A percentile compares a stretch with the other conserved stretches of the same genome.
Evolutionary conservation across 2,888 invertebrate genomes (phyloP).

Genomic region (Drosophila vallismaia): DNA sequence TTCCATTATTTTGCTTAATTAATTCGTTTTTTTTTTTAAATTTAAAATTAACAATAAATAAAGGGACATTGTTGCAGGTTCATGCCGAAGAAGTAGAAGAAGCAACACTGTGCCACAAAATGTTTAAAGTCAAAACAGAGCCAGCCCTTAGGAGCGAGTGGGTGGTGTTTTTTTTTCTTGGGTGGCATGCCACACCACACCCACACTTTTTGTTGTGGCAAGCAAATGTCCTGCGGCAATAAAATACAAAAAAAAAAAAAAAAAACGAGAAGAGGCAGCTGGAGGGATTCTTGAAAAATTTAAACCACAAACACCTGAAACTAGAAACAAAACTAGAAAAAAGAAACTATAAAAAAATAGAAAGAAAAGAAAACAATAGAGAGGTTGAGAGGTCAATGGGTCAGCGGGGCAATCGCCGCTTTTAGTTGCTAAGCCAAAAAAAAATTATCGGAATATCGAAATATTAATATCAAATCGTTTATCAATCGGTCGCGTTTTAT

Average conservation of each 20-base stretch:
- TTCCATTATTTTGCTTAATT: constrained; percentile 47
- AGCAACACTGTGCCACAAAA: not conserved
- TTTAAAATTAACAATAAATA: constrained; percentile 44
- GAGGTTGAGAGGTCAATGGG: constrained; percentile 11
- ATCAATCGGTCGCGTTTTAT: constrained; percentile 21
- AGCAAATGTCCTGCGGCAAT: constrained; percentile 43
- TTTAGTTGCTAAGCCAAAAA: not conserved
- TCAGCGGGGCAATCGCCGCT: constrained; percentile 1
- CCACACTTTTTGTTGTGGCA: constrained; percentile 16
- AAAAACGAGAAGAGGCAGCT: constrained; percentile 13
- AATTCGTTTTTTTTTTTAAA: constrained; percentile 61
- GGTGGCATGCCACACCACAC: not conserved
- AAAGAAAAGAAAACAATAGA: not conserved
- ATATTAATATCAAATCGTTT: constrained; percentile 30
- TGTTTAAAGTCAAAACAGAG: not conserved
- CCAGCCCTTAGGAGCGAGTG: not conserved
- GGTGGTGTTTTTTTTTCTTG: not conserved
- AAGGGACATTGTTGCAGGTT: constrained; percentile 32
- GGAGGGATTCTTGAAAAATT: not conserved
- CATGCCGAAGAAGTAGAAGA: no score
- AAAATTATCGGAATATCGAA: not conserved
- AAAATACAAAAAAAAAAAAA: constrained; percentile 29
- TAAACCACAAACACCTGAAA: no score
- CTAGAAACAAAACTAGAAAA: no score
- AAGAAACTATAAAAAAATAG: not conserved